A percentile compares a stretch with the other conserved stretches of the same genome.
These are phyloP conservation scores for Brachionus rotundiformis DNA, from an alignment of 1,140 invertebrate genomes.

Conservation along the genomic window DNA sequence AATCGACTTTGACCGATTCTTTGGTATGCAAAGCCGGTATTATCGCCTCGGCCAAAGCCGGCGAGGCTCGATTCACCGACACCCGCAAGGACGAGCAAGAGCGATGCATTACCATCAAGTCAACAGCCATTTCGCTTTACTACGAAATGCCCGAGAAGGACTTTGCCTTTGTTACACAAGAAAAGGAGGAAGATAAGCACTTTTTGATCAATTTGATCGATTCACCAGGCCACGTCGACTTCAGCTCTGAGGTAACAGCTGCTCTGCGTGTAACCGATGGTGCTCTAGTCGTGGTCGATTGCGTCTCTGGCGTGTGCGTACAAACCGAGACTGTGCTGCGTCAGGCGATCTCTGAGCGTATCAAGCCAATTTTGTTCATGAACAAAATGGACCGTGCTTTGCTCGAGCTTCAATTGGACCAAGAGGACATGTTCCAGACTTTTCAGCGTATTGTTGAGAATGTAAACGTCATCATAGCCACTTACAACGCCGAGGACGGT, in stretches of 20 bases:
- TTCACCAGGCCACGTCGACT: conserved; percentile 98
- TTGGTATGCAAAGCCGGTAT: conserved; percentile 99
- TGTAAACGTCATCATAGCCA: conserved; percentile 99
- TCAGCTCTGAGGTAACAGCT: conserved; percentile 97
- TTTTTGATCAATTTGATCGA: conserved; percentile 99
- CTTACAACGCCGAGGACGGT: conserved; percentile 93
- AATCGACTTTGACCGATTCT: conserved; percentile 98
- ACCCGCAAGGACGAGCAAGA: conserved; percentile 99
- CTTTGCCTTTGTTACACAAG: conserved; percentile 83
- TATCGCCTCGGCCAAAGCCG: conserved; percentile 95
- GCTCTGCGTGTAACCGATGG: conserved; percentile 98
- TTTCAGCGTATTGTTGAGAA: conserved; percentile 99
- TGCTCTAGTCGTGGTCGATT: conserved; percentile 98
- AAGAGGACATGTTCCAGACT: conserved; percentile 95
- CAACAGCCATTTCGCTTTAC: conserved; percentile 97
- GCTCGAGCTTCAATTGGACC: conserved; percentile 86
- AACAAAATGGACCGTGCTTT: conserved; percentile 99
- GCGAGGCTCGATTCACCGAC: conserved; percentile 97
- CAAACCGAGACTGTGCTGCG: conserved; percentile 98
- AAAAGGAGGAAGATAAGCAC: conserved; percentile 79
- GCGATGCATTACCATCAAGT: conserved; percentile 99
- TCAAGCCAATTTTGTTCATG: conserved; percentile 99
- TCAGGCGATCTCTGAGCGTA: conserved; percentile 97
- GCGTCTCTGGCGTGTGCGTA: conserved; percentile 97
- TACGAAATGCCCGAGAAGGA: conserved; percentile 89